Percentiles rank a stretch among this genome's conserved stretches.
phyloP scores from a whole-genome alignment of 92 coral and sea anemone species.

The Heteractis magnifica region DNA sequence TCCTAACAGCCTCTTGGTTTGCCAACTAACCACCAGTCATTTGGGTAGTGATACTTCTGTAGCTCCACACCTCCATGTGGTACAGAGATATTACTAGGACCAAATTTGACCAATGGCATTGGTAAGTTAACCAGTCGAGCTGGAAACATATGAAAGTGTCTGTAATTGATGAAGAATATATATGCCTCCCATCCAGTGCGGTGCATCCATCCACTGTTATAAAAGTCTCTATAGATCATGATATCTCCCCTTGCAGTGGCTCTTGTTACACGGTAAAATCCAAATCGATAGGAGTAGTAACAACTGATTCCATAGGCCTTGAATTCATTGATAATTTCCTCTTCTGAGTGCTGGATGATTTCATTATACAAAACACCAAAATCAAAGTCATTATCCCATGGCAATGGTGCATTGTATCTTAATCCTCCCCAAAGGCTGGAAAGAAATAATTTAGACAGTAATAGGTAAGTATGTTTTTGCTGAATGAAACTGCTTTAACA shows the following conservation, averaged over 20 bases:
- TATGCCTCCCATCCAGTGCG: slow-evolving; percentile 73
- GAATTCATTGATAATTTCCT: slow-evolving; percentile 44
- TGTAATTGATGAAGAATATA: slow-evolving; percentile 71
- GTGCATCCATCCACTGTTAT: slow-evolving; percentile 67
- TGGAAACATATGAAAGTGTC: slow-evolving; percentile 76
- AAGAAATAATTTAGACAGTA: background rate
- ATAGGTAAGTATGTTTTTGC: background rate
- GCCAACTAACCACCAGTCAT: slow-evolving; percentile 75
- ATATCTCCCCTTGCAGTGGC: slow-evolving; percentile 71
- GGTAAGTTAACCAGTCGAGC: slow-evolving; percentile 55
- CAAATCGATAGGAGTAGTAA: slow-evolving; percentile 59
- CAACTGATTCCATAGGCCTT: slow-evolving; percentile 50
- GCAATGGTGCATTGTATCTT: slow-evolving; percentile 64
- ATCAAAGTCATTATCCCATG: slow-evolving; percentile 85
- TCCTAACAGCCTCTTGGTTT: slow-evolving; percentile 53
- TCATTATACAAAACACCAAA: slow-evolving; percentile 67
- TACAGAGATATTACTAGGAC: slow-evolving; percentile 51
- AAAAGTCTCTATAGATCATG: slow-evolving; percentile 67
- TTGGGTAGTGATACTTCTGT: slow-evolving; percentile 75
- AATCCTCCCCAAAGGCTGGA: slow-evolving; percentile 78
- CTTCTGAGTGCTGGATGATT: slow-evolving; percentile 41
- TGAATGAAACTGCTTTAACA: background rate
- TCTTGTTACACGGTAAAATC: slow-evolving; percentile 72
- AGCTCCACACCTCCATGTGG: slow-evolving; percentile 71
- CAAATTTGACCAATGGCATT: slow-evolving; percentile 59